Evolutionary conservation across 2,888 invertebrate species (phyloP).

Genomic region (Heliconius ethilla): DNA sequence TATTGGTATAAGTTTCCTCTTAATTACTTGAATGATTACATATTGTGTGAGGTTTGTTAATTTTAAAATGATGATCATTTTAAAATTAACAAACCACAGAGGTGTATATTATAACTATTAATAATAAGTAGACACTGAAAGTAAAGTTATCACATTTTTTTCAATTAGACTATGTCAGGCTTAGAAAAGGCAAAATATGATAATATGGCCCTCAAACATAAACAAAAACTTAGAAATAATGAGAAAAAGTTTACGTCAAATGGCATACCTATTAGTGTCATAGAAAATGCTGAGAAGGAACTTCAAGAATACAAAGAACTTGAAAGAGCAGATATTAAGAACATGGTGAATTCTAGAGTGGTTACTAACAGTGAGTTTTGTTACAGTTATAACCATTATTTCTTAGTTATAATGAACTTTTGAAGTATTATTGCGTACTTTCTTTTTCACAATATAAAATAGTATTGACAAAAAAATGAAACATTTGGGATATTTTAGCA

Average conservation of each 20-base stretch:
- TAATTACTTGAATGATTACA: neutral
- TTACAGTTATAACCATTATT: neutral
- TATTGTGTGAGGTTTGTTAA: neutral
- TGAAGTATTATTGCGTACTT: neutral
- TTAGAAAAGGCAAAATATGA: constrained; percentile 59
- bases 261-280: constrained; percentile 57
- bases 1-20: neutral
- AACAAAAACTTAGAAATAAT: constrained; percentile 51
- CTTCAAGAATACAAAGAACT: constrained; percentile 53
- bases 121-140: too few relatives aligned
- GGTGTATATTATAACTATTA: too few relatives aligned
- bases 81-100: too few relatives aligned
- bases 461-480: neutral
- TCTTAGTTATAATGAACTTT: neutral
- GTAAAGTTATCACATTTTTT: neutral
- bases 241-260: constrained; percentile 60
- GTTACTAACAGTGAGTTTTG: constrained; percentile 56
- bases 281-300: constrained; percentile 58
- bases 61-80: too few relatives aligned
- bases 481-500: neutral
- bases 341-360: constrained; percentile 59
- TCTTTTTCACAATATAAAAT: neutral
- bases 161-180: constrained; percentile 53
- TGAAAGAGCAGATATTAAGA: constrained; percentile 61
- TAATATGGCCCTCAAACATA: constrained; percentile 58